phyloP scores from a whole-genome alignment of 2,113 vertebrate genomes.

The Microcebus jonahi region DNA sequence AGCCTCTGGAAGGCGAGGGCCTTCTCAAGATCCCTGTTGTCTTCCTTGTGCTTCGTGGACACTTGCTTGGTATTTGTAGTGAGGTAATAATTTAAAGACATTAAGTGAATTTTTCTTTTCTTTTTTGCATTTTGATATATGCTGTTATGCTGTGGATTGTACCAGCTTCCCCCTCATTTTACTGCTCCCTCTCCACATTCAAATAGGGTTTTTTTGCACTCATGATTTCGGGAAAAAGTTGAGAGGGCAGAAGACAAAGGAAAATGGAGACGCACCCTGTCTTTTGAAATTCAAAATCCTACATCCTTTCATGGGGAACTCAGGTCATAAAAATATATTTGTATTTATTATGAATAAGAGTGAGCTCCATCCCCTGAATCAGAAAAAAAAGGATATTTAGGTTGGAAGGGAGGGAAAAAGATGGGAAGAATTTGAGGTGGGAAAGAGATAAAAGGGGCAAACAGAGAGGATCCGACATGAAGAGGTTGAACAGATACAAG shows the following conservation, averaged over 20 bases:
- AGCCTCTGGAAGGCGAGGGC: too few species aligned
- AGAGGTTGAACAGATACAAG: background rate
- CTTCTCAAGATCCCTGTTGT: background rate
- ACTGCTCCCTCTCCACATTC: too few species aligned
- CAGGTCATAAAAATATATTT: background rate
- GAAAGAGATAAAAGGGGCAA: background rate
- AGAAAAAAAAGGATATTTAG: background rate
- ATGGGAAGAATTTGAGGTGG: background rate
- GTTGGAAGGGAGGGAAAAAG: background rate
- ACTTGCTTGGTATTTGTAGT: background rate
- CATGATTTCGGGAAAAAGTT: background rate
- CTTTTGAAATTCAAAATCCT: background rate
- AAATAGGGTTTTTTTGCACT: background rate
- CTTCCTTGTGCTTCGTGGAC: background rate
- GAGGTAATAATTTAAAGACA: background rate
- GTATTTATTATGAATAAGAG: background rate
- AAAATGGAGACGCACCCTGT: background rate
- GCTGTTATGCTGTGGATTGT: background rate
- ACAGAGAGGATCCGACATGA: background rate
- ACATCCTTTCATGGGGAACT: background rate
- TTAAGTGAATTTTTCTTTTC: background rate
- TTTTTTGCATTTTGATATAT: background rate
- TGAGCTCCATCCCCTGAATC: background rate
- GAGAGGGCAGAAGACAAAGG: background rate
- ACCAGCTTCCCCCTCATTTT: accelerated